Evolutionary conservation across 2,888 invertebrate genomes (phyloP), one percentile per base, ranked within the genome.

Genomic region (Phyllotreta striolata): DNA sequence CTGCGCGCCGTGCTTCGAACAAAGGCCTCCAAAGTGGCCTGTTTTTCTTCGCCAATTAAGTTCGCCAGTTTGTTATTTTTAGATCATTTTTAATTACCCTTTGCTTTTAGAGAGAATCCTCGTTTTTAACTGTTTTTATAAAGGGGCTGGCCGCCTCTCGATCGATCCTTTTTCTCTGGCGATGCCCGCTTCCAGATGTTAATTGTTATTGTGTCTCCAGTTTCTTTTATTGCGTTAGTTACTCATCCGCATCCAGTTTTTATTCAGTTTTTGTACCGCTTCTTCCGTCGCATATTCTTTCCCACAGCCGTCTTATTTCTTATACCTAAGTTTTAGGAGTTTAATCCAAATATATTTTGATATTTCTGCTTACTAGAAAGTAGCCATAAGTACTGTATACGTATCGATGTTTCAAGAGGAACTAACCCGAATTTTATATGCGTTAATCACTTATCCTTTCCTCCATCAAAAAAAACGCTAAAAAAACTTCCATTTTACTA

Each of bases 31-130:
- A 65, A 72, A 71, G 72, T 72, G 70, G 74, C 70, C 73, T 79
- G 78, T 79, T 79, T 79, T 80, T 80, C 79, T 79, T 80, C 76
- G 74, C 78, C 80, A 80, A 80, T 80, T 80, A 80, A 80, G 78
- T 79, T 78, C 74, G 77, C 76, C 76, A 77, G 77, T 78, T 79
- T 80, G 80, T 80, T 80, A 79, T 80, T 80, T 80, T 79, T 77
- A 79, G 80, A 79, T 80, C 78, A 78, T 79, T 80, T 79, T 80
- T 80, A 80, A 80, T 80, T 80, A 75, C 76, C 76, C 76, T 69
- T 60, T 72, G 74, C 77, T 75, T 75, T 75, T 74, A 72, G 73
- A 75, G 75, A 71, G 75, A 74, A 74, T 71, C 72, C 71, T 68
- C 72, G 74, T 76, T 76, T 76, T 75, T 74, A 72, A 72, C 72